These are phyloP conservation scores for Stichodactyla helianthus DNA, from an alignment of 64 coral and sea anemone genomes.

Conservation along the genomic window DNA sequence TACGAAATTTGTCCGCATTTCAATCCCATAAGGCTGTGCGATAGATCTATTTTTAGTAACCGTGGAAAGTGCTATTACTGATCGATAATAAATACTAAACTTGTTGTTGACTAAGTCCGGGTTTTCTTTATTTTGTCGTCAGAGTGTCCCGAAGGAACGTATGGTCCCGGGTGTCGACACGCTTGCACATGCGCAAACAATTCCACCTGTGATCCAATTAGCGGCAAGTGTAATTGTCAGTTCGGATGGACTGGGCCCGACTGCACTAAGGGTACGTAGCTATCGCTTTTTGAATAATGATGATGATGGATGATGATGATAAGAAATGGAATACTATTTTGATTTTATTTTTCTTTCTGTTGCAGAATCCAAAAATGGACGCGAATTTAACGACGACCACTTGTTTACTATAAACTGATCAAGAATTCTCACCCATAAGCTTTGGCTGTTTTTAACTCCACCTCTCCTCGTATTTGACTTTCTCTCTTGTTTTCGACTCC, in stretches of 20 bases:
- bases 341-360: neutral
- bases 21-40: too few relatives aligned
- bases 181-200: slow-evolving; percentile 33
- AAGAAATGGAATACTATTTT: neutral
- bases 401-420: slow-evolving; percentile 39
- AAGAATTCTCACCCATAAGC: neutral
- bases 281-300: neutral
- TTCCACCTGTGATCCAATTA: slow-evolving; percentile 40
- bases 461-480: too few relatives aligned
- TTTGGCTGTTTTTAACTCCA: too few relatives aligned
- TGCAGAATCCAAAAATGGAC: slow-evolving; percentile 4
- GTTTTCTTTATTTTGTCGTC: neutral
- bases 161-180: slow-evolving; percentile 31
- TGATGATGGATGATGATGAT: neutral
- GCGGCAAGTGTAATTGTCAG: slow-evolving; percentile 39
- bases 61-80: too few relatives aligned
- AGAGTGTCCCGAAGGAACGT: slow-evolving; percentile 35
- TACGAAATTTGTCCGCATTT: too few relatives aligned
- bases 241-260: slow-evolving; percentile 32
- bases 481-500: too few relatives aligned
- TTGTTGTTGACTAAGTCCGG: neutral
- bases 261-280: slow-evolving; percentile 19
- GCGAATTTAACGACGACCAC: slow-evolving; percentile 24
- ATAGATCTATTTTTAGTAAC: too few relatives aligned
- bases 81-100: too few relatives aligned